Evolutionary conservation across 1,140 invertebrate species (phyloP), one percentile per base, ranked within the genome.

Genomic region (Pissodes strobi): DNA sequence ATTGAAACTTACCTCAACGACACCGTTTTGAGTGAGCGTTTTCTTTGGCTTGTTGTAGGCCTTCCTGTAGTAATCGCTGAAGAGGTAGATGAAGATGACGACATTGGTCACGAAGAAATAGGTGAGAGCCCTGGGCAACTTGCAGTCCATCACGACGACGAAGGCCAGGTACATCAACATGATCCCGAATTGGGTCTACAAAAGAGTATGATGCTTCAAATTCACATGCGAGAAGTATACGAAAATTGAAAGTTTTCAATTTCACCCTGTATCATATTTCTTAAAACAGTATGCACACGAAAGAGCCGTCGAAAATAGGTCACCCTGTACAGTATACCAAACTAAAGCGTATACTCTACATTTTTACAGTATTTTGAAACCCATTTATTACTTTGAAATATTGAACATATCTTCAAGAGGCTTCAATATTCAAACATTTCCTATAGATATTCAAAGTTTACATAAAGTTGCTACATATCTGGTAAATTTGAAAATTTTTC

Each of bases 41-140:
- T 56, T 56, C 34, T 9, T 9, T 10, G 53, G 22, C 23, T 38
- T 39, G n/a, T 27, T 13, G 69, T 88, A 88, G 38, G 87, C 79
- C 77, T 86, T 87, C 60, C 77, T 72, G 69, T 84, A 84, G 58
- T 85, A 85, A 62, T 84, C 76, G 30, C 77, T 73, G 72, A 86
- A 86, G 2, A 86, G 73, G 43, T 82, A 84, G 0, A 86, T 75
- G 64, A 86, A 86, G 13, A 85, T 82, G 1, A 81, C 67, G 2
- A 82, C 78, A 55, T 84, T 81, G 10, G 75, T 77, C 48, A 83
- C 68, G 78, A 88, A 82, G 81, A 88, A 84, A 79, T 87, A 85
- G 1, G 82, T 82, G 0, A 85, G 71, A 12, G 78, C 78, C 69
- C 83, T 85, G 13, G 84, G 80, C 65, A 84, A 72, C 34, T 82